phyloP scores from a whole-genome alignment of 2,113 vertebrate species.

The Equus quagga region DNA sequence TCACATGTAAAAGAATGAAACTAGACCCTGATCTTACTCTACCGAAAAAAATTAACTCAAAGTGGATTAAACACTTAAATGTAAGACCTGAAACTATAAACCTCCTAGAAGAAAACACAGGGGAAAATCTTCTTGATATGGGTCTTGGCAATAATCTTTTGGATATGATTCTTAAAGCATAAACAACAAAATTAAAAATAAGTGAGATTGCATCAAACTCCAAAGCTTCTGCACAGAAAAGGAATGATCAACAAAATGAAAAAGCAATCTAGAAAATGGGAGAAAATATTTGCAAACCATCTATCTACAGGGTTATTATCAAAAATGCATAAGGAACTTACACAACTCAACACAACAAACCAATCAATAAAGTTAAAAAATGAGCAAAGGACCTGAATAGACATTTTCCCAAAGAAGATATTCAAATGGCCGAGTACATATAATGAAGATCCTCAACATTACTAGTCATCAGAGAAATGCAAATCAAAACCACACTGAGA shows the following conservation, averaged over 20 bases:
- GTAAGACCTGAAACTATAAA: not conserved
- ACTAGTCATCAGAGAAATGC: no score
- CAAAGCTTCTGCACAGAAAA: not conserved
- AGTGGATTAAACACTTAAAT: not conserved
- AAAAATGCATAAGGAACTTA: not conserved
- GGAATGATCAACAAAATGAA: not conserved
- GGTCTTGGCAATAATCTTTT: not conserved
- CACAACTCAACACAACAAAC: not conserved
- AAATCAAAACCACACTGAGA: no score
- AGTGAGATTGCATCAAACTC: not conserved
- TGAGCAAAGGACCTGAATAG: no score
- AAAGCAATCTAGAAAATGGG: not conserved
- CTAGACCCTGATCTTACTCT: no score
- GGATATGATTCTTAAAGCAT: not conserved
- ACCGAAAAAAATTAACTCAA: not conserved
- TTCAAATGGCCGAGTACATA: no score
- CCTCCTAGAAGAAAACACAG: not conserved
- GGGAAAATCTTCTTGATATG: not conserved
- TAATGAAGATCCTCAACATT: no score
- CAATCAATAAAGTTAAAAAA: no score
- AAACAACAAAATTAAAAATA: not conserved
- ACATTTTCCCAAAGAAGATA: no score
- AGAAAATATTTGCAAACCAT: not conserved
- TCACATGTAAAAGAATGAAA: not conserved
- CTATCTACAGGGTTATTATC: not conserved